phyloP scores from a whole-genome alignment of 2,113 vertebrate genomes.

The Macaca nemestrina region DNA sequence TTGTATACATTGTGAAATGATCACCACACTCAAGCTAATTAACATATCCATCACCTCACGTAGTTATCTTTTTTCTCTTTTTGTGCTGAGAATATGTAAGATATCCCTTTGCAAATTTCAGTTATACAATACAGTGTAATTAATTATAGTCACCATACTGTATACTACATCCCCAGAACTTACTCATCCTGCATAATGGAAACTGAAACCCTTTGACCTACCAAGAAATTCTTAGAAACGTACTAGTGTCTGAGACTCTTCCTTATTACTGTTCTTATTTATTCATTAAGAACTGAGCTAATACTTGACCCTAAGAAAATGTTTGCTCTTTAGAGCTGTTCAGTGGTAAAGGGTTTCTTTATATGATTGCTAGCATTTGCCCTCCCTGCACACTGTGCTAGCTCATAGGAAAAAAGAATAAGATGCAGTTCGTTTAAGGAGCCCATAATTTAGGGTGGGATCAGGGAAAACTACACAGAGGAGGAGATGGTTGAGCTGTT shows the following conservation, averaged over 20 bases:
- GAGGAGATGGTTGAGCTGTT: not conserved
- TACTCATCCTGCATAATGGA: not conserved
- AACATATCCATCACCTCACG: not conserved
- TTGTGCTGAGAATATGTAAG: not conserved
- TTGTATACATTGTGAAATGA: not conserved
- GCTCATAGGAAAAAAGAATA: not conserved
- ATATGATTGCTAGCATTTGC: not conserved
- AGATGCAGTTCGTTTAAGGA: not conserved
- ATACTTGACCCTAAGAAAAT: not conserved
- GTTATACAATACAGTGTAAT: not conserved
- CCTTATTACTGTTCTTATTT: not conserved
- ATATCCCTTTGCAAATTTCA: not conserved
- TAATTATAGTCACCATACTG: not conserved
- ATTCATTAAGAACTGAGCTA: not conserved
- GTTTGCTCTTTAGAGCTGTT: constrained; percentile 32
- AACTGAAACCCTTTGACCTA: not conserved
- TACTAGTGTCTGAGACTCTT: not conserved
- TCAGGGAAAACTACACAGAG: not conserved
- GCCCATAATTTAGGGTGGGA: not conserved
- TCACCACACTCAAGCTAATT: not conserved
- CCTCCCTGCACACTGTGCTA: not conserved
- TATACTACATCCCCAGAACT: not conserved
- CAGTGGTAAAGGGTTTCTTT: not conserved
- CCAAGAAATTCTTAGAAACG: not conserved
- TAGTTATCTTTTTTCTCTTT: not conserved